Percentiles rank a stretch among this genome's conserved stretches.
phyloP scores from a whole-genome alignment of 2,888 invertebrate species.

The Lysandra coridon region DNA sequence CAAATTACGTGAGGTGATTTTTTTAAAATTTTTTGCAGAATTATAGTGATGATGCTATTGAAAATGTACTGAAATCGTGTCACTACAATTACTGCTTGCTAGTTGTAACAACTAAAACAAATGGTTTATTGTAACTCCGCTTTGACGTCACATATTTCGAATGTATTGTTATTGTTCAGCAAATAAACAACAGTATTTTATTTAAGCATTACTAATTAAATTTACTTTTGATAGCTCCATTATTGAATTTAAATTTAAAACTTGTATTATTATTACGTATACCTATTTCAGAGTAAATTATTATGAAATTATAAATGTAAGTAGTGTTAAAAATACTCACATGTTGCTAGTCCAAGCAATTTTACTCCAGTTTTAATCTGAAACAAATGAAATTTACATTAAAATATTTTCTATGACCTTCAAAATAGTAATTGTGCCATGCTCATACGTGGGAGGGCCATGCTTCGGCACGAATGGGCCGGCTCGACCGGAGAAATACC shows the following conservation, averaged over 20 bases:
- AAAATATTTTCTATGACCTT: background rate
- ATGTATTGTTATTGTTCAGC: conserved; percentile 2
- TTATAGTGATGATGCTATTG: background rate
- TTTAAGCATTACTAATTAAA: background rate
- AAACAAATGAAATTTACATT: background rate
- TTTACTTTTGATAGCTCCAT: background rate
- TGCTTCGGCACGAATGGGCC: no score
- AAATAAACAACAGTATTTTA: background rate
- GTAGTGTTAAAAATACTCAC: background rate
- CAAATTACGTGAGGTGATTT: no score
- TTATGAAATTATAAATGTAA: background rate
- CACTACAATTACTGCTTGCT: background rate
- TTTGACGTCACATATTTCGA: background rate
- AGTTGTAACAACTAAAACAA: background rate
- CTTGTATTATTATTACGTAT: background rate
- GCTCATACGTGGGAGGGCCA: no score
- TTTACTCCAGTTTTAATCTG: background rate
- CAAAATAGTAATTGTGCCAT: no score
- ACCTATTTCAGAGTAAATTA: background rate
- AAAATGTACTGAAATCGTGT: background rate
- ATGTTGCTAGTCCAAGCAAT: background rate
- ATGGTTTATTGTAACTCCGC: background rate
- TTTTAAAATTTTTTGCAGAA: no score
- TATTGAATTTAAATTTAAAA: background rate
- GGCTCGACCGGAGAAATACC: no score